Evolutionary conservation across 1,140 invertebrate genomes (phyloP).

Genomic region (Solenopsis fugax): DNA sequence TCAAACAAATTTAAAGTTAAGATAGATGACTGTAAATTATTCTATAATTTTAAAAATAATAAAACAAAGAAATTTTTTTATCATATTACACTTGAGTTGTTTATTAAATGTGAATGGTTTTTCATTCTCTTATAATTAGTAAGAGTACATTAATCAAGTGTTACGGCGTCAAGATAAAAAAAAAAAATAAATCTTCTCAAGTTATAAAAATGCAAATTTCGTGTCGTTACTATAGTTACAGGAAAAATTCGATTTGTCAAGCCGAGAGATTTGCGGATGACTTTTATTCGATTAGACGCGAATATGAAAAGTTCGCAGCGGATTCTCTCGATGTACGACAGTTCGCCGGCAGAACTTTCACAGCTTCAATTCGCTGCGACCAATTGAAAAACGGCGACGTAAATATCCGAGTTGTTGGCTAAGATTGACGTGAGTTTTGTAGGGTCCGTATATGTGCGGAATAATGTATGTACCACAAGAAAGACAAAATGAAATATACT

Average conservation of each 20-base stretch:
- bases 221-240: background rate
- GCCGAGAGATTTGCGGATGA: conserved; percentile 1
- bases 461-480: background rate
- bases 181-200: conserved; percentile 18
- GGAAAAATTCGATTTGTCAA: conserved; percentile 30
- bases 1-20: background rate
- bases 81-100: background rate
- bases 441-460: background rate
- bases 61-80: background rate
- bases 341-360: conserved; percentile 18
- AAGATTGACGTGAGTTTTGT: conserved; percentile 29
- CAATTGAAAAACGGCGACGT: conserved; percentile 40
- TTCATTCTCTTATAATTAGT: conserved; percentile 1
- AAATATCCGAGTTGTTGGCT: conserved; percentile 46
- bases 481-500: conserved; percentile 51
- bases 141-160: background rate
- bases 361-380: background rate
- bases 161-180: background rate
- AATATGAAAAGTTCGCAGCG: conserved; percentile 45
- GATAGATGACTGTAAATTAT: background rate
- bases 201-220: conserved; percentile 20
- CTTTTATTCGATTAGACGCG: conserved; percentile 53
- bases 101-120: background rate
- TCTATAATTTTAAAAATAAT: background rate
- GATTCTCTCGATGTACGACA: conserved; percentile 38